A percentile compares a stretch with the other conserved stretches of the same genome.
phyloP scores from a whole-genome alignment of 37 sponge, comb jelly and placozoan species.

The Ephydatia muelleri region DNA sequence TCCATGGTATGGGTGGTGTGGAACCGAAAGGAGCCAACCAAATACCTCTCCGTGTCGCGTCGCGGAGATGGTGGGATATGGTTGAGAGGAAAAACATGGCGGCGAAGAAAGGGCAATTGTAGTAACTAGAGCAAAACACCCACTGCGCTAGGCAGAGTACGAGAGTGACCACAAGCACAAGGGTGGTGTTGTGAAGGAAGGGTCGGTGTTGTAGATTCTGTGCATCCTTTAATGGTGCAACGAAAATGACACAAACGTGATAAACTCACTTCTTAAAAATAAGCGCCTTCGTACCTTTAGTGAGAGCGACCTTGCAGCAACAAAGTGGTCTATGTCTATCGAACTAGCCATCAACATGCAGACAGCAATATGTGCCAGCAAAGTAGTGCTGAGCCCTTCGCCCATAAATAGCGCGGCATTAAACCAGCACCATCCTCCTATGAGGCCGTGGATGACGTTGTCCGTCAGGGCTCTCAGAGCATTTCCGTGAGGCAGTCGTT shows the following conservation, averaged over 20 bases:
- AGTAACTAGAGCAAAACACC: neutral
- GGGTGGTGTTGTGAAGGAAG: constrained; percentile 55
- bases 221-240: constrained; percentile 44
- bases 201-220: constrained; percentile 39
- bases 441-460: constrained; percentile 44
- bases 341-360: constrained; percentile 36
- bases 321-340: constrained; percentile 63
- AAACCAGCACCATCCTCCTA: constrained; percentile 60
- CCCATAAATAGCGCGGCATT: constrained; percentile 16
- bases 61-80: constrained; percentile 61
- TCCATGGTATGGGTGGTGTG: constrained; percentile 48
- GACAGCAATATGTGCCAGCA: neutral
- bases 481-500: neutral
- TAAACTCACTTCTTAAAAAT: neutral
- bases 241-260: neutral
- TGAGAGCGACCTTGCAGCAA: constrained; percentile 55
- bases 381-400: neutral
- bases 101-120: constrained; percentile 11
- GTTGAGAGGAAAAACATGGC: constrained; percentile 34
- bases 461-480: constrained; percentile 49
- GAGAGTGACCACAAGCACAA: constrained; percentile 23
- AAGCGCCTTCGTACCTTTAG: constrained; percentile 31
- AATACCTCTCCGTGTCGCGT: constrained; percentile 55
- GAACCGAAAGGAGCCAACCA: constrained; percentile 54
- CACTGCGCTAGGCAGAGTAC: constrained; percentile 19